Base-by-base conservation (phyloP, 2,113 vertebrate species). In the Orthonyx spaldingii region DNA sequence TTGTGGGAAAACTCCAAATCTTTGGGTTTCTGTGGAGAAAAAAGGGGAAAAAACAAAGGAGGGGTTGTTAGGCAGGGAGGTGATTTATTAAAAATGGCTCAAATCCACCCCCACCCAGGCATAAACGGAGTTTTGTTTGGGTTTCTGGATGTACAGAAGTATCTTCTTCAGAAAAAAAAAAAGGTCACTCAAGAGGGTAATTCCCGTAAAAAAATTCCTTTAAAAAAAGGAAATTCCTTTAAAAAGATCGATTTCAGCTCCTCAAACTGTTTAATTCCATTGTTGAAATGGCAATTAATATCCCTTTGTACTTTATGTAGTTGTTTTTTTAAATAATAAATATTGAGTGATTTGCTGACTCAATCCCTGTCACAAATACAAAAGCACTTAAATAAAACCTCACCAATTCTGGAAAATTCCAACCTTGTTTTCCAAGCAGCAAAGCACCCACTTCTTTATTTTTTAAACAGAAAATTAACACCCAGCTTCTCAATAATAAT, bases 1-100 rank as follows among this genome's bases (percentile, higher is more conserved):
- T 98, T 98, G 91, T 98, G 97, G 16, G 95, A 74, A 26, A 98
- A 98, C 11, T 98, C 98, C 39, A 97, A 50, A 42, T 98, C 98
- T 87, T 96, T 97, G 75, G 97, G 96, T 90, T 98, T 98, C 97
- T 98, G 47, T 3, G 19, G 53, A 64, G n/a, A 32, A 11, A 19
- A 56, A 24, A 24, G 7, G 53, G 3, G 55, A 22, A 21, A 49
- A 41, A 71, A 20, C 16, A 71, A 68, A 46, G 5, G 2, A 2
- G 2, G 55, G 42, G n/a, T 11, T 47, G 26, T 24, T 42, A 77
- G 7, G 39, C 7, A 37, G 24, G 26, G 28, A 47, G 32, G 46
- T 17, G 10, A 22, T 9, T 47, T 11, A 22, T 13, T 21, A 33
- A 49, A 84, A 53, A 57, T 18, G n/a, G n/a, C 13, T 65, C 46